Evolutionary conservation across 2,113 vertebrate species (phyloP), one percentile per base, ranked within the genome.

Genomic region (Miniopterus natalensis): DNA sequence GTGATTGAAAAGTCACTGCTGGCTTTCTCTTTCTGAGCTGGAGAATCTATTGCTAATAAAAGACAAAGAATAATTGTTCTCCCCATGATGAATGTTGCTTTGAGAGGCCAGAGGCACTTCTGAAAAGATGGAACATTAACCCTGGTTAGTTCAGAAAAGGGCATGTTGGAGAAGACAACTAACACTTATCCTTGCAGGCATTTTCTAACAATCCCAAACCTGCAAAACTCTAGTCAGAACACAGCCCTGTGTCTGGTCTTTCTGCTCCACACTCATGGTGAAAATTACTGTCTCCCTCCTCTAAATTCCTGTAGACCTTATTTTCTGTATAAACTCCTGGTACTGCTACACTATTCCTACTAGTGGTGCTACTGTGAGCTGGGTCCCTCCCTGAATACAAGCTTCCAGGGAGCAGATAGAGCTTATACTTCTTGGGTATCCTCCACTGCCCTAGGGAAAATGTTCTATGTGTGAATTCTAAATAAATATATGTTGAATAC

Each of bases 61-160:
- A 95, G 77, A 97, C 92, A 97, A 96, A 96, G 74, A 51, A 47
- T 85, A 89, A 96, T 95, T 97, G 87, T 98, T 95, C 87, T n/a
- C 79, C 27, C 71, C 36, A 6, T n/a, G 42, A 87, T 92, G 90
- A 97, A 96, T 84, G 77, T 88, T 81, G 75, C 84, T 81, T 92
- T 87, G 84, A 96, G 81, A 96, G 79, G 93, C 80, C 70, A 96
- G 84, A 84, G 61, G 80, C 92, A 90, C 53, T 96, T 96, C 83
- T 96, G 51, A 79, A 95, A 83, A 94, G 80, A 84, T 27, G 51
- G 68, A 70, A 36, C 29, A 65, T 78, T 84, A 85, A 92, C 65
- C 92, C 68, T 65, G 40, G 80, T 29, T 65, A 84, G 21, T 73
- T 95, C 92, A 94, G 66, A 84, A 89, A 94, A 93, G 36, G 51